phyloP scores from a whole-genome alignment of 2,113 vertebrate genomes.

The Neodontobutis hainanensis region DNA sequence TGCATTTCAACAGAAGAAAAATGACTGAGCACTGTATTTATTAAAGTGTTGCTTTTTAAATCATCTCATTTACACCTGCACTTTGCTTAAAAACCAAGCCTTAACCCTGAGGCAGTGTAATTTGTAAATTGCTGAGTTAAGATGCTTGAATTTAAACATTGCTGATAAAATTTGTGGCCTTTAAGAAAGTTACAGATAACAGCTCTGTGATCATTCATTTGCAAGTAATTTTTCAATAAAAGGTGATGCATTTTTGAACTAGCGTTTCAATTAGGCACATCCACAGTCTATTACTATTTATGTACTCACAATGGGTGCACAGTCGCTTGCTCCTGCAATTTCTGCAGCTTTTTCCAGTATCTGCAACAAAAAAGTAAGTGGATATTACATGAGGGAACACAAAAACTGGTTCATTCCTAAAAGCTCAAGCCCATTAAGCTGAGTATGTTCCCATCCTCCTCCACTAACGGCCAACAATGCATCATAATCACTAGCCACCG shows the following conservation, averaged over 20 bases:
- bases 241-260: no score
- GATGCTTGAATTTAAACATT: no score
- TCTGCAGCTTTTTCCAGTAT: constrained; percentile 98
- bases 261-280: neutral
- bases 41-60: no score
- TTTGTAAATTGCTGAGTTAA: no score
- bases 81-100: no score
- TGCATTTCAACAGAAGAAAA: neutral
- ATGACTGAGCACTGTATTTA: neutral
- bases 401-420: constrained; percentile 14
- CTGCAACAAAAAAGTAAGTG: constrained; percentile 70
- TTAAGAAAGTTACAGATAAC: no score
- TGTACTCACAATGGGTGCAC: constrained; percentile 82
- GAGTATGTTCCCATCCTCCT: constrained; percentile 46
- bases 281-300: neutral
- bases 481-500: constrained; percentile 37
- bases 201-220: no score
- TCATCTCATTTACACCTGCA: no score
- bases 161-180: no score
- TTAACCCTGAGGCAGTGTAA: no score
- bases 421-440: constrained; percentile 24
- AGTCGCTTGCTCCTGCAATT: constrained; percentile 86
- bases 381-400: neutral
- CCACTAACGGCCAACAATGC: constrained; percentile 36
- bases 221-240: no score